phyloP scores from a whole-genome alignment of 2,888 invertebrate species.

The Epinotia bilunana region DNA sequence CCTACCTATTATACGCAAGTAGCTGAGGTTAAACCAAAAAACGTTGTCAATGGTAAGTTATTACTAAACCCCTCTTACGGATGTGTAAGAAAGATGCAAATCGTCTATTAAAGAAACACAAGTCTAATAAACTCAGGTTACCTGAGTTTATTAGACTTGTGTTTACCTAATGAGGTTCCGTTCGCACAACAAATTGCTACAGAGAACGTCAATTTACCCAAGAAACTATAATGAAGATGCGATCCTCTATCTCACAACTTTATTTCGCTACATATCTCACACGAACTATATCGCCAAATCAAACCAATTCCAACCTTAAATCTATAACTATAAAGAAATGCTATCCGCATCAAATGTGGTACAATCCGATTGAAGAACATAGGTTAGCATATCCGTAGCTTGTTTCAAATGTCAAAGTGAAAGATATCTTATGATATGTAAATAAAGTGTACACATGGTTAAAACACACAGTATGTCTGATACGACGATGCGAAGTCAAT shows the following conservation, averaged over 20 bases:
- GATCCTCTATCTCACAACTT: constrained; percentile 9
- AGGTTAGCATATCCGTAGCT: not conserved
- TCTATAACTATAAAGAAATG: not conserved
- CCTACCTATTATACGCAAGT: too few relatives aligned
- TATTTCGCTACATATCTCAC: constrained; percentile 10
- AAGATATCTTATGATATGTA: not conserved
- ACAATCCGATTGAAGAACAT: not conserved
- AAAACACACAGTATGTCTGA: not conserved
- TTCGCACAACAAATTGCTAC: constrained; percentile 11
- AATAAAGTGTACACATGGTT: constrained; percentile 1
- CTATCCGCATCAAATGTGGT: not conserved
- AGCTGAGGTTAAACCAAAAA: too few relatives aligned
- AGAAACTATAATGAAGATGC: constrained; percentile 29
- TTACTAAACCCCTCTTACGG: too few relatives aligned
- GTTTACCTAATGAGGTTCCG: constrained; percentile 5
- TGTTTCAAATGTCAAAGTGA: not conserved
- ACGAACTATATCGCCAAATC: not conserved
- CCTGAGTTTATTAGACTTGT: too few relatives aligned
- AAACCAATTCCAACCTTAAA: constrained; percentile 12
- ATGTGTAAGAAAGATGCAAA: too few relatives aligned
- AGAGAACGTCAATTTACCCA: constrained; percentile 27
- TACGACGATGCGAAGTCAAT: not conserved
- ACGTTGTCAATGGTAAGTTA: too few relatives aligned
- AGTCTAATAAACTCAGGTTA: not conserved
- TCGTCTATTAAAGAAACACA: too few relatives aligned